phyloP scores from a whole-genome alignment of 2,797 vertebrate genomes.

The Aotus griseimembra region DNA sequence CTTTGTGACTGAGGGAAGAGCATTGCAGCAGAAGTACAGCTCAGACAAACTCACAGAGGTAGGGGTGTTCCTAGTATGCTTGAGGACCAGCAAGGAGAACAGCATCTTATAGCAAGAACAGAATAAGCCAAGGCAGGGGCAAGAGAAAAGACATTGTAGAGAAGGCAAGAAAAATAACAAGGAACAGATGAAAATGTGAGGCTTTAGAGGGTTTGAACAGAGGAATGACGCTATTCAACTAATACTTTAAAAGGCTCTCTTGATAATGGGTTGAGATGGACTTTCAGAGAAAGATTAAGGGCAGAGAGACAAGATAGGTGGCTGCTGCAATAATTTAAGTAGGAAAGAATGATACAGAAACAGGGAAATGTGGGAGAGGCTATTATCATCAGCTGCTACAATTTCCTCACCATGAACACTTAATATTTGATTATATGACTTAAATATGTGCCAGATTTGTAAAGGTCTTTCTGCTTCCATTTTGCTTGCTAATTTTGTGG shows the following conservation, averaged over 20 bases:
- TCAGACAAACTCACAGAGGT: neutral
- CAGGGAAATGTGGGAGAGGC: neutral
- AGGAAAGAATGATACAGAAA: neutral
- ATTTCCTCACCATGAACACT: neutral
- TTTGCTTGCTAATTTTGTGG: neutral
- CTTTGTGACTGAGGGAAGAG: neutral
- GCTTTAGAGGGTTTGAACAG: neutral
- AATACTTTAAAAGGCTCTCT: neutral
- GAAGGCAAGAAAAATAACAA: neutral
- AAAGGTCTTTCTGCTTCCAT: neutral
- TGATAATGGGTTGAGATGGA: neutral
- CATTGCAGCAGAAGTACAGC: neutral
- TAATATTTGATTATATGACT: neutral
- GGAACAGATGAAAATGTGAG: neutral
- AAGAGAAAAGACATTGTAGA: neutral
- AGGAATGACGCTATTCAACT: neutral
- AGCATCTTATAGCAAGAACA: neutral
- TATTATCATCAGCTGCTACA: neutral
- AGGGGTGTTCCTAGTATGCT: rapidly evolving
- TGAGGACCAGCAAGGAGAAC: neutral
- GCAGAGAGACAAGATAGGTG: neutral
- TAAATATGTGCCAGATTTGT: neutral
- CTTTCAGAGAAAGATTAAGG: neutral
- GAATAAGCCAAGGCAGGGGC: neutral
- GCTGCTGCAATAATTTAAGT: neutral